These are phyloP conservation scores for Tromatobia lineatoria DNA, from an alignment of 2,888 invertebrate species.

Conservation along the genomic window DNA sequence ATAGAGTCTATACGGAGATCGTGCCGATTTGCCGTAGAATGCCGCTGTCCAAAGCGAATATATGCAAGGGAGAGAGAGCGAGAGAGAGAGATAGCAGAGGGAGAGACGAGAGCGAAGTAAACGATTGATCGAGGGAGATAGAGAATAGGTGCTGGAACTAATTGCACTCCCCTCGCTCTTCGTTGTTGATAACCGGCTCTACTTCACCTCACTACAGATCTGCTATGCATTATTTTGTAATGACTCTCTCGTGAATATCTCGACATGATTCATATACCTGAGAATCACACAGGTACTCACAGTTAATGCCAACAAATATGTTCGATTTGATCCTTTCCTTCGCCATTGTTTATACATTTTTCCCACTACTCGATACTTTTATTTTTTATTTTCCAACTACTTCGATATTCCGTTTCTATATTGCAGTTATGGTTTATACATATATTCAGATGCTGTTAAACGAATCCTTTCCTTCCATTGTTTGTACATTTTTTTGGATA, in stretches of 20 bases:
- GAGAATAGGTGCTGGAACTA: constrained; percentile 60
- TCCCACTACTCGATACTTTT: neutral
- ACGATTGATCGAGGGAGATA: constrained; percentile 75
- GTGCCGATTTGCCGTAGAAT: constrained; percentile 66
- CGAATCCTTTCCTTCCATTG: no score
- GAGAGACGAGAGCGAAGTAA: constrained; percentile 67
- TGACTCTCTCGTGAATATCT: constrained; percentile 51
- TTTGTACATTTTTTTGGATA: no score
- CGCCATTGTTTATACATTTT: constrained; percentile 56
- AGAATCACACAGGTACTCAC: constrained; percentile 50
- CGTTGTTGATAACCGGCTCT: constrained; percentile 47
- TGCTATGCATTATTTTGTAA: constrained; percentile 55
- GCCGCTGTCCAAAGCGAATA: constrained; percentile 33
- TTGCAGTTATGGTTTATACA: constrained; percentile 4
- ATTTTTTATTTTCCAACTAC: constrained; percentile 7
- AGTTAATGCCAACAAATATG: constrained; percentile 48
- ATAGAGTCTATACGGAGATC: constrained; percentile 40
- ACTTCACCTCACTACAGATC: constrained; percentile 22
- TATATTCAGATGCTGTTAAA: neutral
- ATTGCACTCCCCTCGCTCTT: constrained; percentile 51
- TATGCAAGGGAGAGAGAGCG: constrained; percentile 50
- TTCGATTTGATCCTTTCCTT: constrained; percentile 60
- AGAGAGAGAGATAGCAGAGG: constrained; percentile 62
- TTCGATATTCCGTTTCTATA: constrained; percentile 35
- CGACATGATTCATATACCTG: constrained; percentile 57